Conservation (phyloP, 2,113 vertebrate species). For the Rhinolophus sinicus region DNA sequence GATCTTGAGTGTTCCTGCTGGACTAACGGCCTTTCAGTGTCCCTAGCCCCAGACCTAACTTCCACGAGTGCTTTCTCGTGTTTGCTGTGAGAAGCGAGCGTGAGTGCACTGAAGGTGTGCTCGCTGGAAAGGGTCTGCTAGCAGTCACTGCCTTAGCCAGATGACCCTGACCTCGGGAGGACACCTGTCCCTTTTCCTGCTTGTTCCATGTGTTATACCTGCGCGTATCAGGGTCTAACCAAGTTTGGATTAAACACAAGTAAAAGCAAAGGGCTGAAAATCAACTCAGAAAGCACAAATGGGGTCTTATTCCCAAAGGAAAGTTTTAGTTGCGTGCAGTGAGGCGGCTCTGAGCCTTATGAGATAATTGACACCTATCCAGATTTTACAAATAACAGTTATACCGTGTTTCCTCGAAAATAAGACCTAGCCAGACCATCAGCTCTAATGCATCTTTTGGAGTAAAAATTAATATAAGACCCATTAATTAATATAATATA, state of each 20-base stretch:
- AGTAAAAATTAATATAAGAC: too few species aligned
- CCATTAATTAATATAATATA: too few species aligned
- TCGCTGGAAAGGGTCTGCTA: background rate
- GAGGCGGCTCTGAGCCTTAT: background rate
- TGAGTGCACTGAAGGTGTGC: background rate
- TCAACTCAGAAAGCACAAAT: background rate
- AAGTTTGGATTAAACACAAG: background rate
- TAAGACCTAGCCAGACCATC: too few species aligned
- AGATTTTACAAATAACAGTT: background rate
- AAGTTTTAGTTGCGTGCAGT: background rate
- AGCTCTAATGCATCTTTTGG: too few species aligned
- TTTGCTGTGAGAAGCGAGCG: background rate
- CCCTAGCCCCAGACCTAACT: background rate
- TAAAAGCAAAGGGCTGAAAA: background rate
- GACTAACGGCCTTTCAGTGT: background rate
- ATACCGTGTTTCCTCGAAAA: background rate
- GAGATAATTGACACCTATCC: background rate
- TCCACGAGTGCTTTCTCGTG: background rate
- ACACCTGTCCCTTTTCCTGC: rapidly evolving
- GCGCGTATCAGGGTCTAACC: background rate
- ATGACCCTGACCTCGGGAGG: background rate
- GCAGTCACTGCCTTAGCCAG: background rate
- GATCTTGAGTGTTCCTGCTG: background rate
- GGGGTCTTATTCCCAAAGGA: background rate
- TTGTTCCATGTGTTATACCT: background rate